These are phyloP conservation scores for Helicoverpa zea DNA, from an alignment of 1,140 invertebrate species.

Conservation along the genomic window DNA sequence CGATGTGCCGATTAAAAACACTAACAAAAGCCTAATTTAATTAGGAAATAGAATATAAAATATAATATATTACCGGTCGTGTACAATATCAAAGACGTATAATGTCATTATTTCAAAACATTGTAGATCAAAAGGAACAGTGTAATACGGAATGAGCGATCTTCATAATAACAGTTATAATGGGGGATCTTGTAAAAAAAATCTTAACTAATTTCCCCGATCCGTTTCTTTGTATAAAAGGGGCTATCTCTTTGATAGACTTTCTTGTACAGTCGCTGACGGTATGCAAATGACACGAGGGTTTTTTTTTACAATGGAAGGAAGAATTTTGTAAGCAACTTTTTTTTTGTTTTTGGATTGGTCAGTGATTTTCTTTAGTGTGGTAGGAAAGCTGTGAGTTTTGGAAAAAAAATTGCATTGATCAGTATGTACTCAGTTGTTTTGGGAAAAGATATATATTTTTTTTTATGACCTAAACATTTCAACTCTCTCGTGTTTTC, in stretches of 20 bases:
- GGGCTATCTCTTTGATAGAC: conserved; percentile 79
- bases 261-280: conserved; percentile 57
- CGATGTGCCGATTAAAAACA: conserved; percentile 16
- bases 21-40: conserved; percentile 52
- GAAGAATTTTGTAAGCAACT: conserved; percentile 18
- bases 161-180: conserved; percentile 77
- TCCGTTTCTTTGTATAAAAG: conserved; percentile 76
- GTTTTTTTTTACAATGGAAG: conserved; percentile 10
- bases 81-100: conserved; percentile 76
- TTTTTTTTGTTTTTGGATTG: neutral
- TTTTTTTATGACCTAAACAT: too few species aligned
- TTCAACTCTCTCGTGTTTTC: too few species aligned
- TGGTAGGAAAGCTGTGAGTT: too few species aligned
- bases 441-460: too few species aligned
- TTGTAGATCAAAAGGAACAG: conserved; percentile 71
- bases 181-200: conserved; percentile 68
- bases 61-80: conserved; percentile 44
- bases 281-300: conserved; percentile 45
- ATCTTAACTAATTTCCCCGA: conserved; percentile 80
- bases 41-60: conserved; percentile 53
- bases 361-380: neutral
- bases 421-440: neutral
- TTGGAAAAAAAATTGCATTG: neutral
- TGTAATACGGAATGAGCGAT: conserved; percentile 72
- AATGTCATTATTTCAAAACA: conserved; percentile 71